Conservation (phyloP, 30 jellyfish, hydroid and myxozoan genomes). For the Hydractinia symbiolongicarpus region DNA sequence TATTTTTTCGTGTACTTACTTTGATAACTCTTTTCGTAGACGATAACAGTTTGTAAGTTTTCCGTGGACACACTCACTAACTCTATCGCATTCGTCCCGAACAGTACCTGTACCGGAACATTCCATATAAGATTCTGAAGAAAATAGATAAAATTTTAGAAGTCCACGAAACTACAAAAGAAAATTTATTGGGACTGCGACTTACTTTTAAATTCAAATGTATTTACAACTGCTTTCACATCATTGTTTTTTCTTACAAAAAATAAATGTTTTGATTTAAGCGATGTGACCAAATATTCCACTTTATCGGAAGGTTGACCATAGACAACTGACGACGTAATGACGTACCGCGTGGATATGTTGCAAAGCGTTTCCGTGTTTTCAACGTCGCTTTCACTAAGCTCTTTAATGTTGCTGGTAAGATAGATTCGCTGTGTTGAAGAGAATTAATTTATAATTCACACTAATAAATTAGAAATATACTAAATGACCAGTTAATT, state of each 20-base stretch:
- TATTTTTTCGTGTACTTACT: background rate
- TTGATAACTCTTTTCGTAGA: background rate
- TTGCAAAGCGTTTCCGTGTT: background rate
- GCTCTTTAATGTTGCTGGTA: no score
- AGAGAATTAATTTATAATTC: no score
- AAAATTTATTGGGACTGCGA: background rate
- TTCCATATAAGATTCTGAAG: background rate
- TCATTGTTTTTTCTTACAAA: background rate
- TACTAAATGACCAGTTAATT: no score
- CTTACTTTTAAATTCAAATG: background rate
- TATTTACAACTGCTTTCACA: background rate
- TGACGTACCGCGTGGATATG: background rate
- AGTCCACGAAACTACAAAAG: background rate
- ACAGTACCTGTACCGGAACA: background rate
- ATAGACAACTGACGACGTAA: conserved; percentile 9
- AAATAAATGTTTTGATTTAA: background rate
- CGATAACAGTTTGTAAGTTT: background rate
- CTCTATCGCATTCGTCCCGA: conserved; percentile 2
- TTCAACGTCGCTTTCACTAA: background rate
- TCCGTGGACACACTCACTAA: background rate
- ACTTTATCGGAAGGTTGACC: background rate
- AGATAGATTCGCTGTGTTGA: no score
- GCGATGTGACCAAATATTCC: background rate
- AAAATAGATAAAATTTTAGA: background rate
- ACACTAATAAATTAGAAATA: no score